phyloP scores from a whole-genome alignment of 2,888 invertebrate species.

The Tinea semifulvella region DNA sequence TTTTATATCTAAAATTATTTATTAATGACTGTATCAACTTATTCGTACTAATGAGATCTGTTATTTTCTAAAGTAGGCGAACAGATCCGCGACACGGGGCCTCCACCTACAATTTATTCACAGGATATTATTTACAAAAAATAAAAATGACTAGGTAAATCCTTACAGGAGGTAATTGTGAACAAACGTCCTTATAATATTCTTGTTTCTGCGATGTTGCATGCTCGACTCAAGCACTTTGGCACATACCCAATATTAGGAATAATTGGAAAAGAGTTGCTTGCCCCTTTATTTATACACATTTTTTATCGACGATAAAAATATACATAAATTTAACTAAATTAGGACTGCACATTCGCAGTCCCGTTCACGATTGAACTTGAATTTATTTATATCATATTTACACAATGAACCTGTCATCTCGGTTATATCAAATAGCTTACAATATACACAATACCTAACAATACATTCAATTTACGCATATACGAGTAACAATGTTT shows the following conservation, averaged over 20 bases:
- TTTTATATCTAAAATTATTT: constrained; percentile 59
- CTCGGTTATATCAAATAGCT: constrained; percentile 48
- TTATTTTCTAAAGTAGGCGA: constrained; percentile 39
- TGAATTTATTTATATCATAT: constrained; percentile 2
- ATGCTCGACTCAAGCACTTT: constrained; percentile 27
- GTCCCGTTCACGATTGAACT: not conserved
- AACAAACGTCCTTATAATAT: not conserved
- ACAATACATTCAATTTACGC: constrained; percentile 56
- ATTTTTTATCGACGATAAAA: constrained; percentile 39
- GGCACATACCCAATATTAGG: constrained; percentile 57
- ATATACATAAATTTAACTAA: constrained; percentile 23
- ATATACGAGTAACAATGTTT: constrained; percentile 62
- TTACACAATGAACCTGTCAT: constrained; percentile 25
- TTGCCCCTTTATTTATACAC: constrained; percentile 30
- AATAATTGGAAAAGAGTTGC: constrained; percentile 41
- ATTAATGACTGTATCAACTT: constrained; percentile 64
- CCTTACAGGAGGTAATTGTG: constrained; percentile 1
- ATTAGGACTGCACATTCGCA: constrained; percentile 14
- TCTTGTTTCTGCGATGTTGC: constrained; percentile 2
- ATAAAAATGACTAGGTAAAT: constrained; percentile 59
- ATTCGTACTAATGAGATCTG: constrained; percentile 63
- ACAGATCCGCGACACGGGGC: constrained; percentile 52
- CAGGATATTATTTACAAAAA: constrained; percentile 63
- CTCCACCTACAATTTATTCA: constrained; percentile 52
- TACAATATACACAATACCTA: constrained; percentile 55